phyloP scores from a whole-genome alignment of 2,113 vertebrate species.

The Paracanthobrama guichenoti region DNA sequence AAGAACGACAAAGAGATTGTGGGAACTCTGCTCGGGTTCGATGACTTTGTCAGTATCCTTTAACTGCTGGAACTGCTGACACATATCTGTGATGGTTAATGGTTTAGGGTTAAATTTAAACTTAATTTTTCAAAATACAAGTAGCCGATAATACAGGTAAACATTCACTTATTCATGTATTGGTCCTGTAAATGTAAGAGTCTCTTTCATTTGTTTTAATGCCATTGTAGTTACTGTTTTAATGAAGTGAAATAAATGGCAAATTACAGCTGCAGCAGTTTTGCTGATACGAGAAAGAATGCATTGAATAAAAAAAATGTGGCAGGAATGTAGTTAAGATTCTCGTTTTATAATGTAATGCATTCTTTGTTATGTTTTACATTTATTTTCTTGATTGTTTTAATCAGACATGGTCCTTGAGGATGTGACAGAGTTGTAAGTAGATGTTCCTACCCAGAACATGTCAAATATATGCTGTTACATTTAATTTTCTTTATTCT shows the following conservation, averaged over 20 bases:
- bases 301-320: not conserved
- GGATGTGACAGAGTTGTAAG: constrained; percentile 90
- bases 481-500: not conserved
- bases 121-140: not conserved
- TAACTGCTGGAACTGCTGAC: not conserved
- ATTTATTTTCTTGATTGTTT: constrained; percentile 70
- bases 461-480: not conserved
- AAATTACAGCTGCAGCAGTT: no score
- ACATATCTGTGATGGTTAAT: not conserved
- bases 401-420: constrained; percentile 86
- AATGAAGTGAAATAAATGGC: not conserved
- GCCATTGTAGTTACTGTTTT: not conserved
- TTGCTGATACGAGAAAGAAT: not conserved
- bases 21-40: constrained; percentile 87
- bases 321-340: not conserved
- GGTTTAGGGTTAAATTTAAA: not conserved
- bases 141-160: not conserved
- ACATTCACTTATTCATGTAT: not conserved
- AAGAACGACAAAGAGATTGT: constrained; percentile 90
- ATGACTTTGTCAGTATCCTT: constrained; percentile 99
- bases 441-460: constrained; percentile 49
- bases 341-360: not conserved
- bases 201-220: not conserved
- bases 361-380: not conserved
- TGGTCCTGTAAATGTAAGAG: not conserved